Evolutionary conservation across 2,113 vertebrate species (phyloP).

Genomic region (Aleadryas rufinucha): DNA sequence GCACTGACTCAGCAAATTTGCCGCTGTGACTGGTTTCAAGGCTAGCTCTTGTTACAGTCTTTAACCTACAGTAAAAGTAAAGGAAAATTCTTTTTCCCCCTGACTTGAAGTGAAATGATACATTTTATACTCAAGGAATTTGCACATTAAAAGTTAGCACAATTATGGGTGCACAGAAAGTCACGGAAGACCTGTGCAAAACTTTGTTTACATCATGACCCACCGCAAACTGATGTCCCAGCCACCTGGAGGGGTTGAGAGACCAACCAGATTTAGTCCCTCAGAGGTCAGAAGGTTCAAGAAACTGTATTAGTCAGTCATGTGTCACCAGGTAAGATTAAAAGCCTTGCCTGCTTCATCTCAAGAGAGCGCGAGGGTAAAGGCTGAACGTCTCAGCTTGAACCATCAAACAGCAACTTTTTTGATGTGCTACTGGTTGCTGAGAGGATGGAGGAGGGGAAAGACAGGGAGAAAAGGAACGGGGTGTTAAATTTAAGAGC

Average conservation of each 20-base stretch:
- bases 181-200: not conserved
- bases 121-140: not conserved
- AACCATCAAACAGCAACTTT: conserved; percentile 23
- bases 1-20: conserved; percentile 12
- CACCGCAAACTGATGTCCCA: not conserved
- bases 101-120: not conserved
- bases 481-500: not conserved
- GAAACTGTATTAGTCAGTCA: conserved; percentile 52
- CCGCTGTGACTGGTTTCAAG: not conserved
- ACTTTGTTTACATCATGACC: not conserved
- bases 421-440: conserved; percentile 46
- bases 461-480: not conserved
- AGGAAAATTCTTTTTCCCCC: not conserved
- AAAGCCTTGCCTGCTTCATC: conserved; percentile 39
- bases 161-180: not conserved
- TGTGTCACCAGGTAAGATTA: conserved; percentile 54
- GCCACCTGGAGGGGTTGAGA: conserved; percentile 2
- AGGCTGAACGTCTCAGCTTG: conserved; percentile 26
- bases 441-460: conserved; percentile 15
- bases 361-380: not conserved
- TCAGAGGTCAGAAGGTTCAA: conserved; percentile 47
- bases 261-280: not conserved
- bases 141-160: not conserved
- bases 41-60: not conserved
- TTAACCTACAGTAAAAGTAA: not conserved